Evolutionary conservation across 2,113 vertebrate genomes (phyloP), one percentile per base, ranked within the genome.

Genomic region (Tragelaphus buxtoni): DNA sequence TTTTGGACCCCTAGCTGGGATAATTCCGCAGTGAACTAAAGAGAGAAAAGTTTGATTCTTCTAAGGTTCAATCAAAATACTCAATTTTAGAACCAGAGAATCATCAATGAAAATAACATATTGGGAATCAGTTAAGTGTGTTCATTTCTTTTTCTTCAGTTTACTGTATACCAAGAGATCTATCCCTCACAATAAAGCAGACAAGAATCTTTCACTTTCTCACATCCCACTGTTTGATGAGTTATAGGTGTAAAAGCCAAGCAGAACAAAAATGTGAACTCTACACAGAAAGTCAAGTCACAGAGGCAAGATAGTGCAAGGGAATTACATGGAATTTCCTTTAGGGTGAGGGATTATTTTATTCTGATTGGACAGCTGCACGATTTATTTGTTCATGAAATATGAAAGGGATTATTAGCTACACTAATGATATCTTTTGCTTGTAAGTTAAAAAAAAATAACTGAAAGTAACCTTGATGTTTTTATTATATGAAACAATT

Each of bases 311-410:
- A 58, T 91, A 72, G 65, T 56, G 55, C 92, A 60, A 98, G 95
- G 93, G 93, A 97, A 97, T 97, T 90, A 85, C 56, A 94, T 20
- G 72, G 85, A 97, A 65, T 53, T 97, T 91, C 97, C 90, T 85
- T 83, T 11, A 69, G 86, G 86, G 79, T 72, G 0, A 1, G 81
- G 83, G 86, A 97, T 97, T 86, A 93, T 92, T 96, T 98, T 74
- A 94, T 98, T 98, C 97, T 97, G 96, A 97, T 97, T 95, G 83
- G 53, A 89, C 87, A 97, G 96, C 95, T 94, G 93, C 85, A 96
- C 90, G 94, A 97, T 97, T 96, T 98, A 96, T 98, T 98, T 98
- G 94, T 96, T 98, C 94, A 96, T 96, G 88, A 96, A 91, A 97
- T 98, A 97, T 97, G 96, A 95, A 97, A 98, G 89, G 91, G 84